Conservation (phyloP, 1,140 invertebrate species). For the Drosophila virilis region DNA sequence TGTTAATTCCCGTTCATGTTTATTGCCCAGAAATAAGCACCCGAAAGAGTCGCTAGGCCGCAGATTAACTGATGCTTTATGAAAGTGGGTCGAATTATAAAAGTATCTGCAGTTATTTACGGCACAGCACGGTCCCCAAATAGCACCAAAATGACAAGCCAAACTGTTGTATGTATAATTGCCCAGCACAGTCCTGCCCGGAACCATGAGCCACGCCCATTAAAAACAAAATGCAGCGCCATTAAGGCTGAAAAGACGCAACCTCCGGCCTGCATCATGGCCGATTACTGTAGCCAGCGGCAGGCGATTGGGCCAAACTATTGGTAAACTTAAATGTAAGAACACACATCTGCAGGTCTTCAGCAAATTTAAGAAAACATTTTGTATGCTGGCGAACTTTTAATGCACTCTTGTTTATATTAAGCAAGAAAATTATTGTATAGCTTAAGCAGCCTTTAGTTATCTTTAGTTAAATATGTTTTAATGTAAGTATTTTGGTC, state of each 20-base stretch:
- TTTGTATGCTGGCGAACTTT: background rate
- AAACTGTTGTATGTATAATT: conserved; percentile 56
- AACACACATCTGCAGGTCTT: conserved; percentile 28
- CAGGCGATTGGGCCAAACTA: conserved; percentile 1
- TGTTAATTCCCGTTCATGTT: conserved; percentile 60
- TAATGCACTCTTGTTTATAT: conserved; percentile 2
- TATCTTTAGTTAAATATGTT: no score
- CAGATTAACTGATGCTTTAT: conserved; percentile 51
- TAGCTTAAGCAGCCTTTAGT: no score
- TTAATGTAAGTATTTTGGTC: no score
- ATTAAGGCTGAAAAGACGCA: conserved; percentile 55
- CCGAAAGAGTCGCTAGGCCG: conserved; percentile 50
- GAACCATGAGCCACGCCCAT: conserved; percentile 30
- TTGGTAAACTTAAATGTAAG: conserved; percentile 13
- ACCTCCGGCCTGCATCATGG: conserved; percentile 6
- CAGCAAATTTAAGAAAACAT: conserved; percentile 43
- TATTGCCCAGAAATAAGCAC: conserved; percentile 45
- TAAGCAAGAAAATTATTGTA: no score
- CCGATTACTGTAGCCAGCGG: conserved; percentile 13
- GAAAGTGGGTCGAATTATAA: conserved; percentile 34
- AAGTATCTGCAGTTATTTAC: conserved; percentile 58
- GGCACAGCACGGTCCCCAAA: conserved; percentile 60
- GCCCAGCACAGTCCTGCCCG: conserved; percentile 18
- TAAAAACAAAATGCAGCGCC: conserved; percentile 67
- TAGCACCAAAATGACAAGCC: conserved; percentile 36